phyloP scores from a whole-genome alignment of 2,888 invertebrate species.

The Pemphredon lugubris region DNA sequence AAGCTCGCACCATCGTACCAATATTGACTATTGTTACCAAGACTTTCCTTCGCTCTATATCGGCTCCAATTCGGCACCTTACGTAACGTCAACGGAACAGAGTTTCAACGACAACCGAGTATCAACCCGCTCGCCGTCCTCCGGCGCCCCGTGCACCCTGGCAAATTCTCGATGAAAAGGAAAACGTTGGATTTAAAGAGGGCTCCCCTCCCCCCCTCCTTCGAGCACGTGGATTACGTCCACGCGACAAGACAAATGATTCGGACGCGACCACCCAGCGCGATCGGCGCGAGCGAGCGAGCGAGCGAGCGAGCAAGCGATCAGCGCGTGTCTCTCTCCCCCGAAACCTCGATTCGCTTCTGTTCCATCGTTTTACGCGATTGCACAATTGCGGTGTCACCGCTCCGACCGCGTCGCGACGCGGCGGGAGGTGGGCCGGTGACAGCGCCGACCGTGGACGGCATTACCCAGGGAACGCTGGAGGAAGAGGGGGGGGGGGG shows the following conservation, averaged over 20 bases:
- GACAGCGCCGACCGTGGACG: slow-evolving; percentile 40
- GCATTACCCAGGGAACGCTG: slow-evolving; percentile 22
- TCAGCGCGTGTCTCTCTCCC: slow-evolving; percentile 5
- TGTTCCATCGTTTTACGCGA: slow-evolving; percentile 54
- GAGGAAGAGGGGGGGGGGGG: slow-evolving; percentile 12
- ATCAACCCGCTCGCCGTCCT: too few species aligned
- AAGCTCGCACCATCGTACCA: too few species aligned
- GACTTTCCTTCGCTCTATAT: too few species aligned
- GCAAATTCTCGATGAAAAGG: not conserved
- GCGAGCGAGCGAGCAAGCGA: slow-evolving; percentile 28
- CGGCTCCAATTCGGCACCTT: too few species aligned
- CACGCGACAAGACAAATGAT: slow-evolving; percentile 11
- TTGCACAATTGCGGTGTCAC: slow-evolving; percentile 56
- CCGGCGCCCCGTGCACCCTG: too few species aligned
- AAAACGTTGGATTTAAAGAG: too few species aligned
- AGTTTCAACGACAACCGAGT: too few species aligned
- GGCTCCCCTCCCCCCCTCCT: too few species aligned
- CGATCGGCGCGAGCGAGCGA: slow-evolving; percentile 29
- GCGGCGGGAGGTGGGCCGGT: too few species aligned
- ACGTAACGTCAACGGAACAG: too few species aligned
- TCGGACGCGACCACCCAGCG: slow-evolving; percentile 35
- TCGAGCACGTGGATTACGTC: slow-evolving; percentile 43
- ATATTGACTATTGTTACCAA: too few species aligned
- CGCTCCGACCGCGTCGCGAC: too few species aligned
- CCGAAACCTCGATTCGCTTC: slow-evolving; percentile 6